These are phyloP conservation scores for Potamilus streckersoni DNA, from an alignment of 1,140 invertebrate genomes.

Conservation along the genomic window DNA sequence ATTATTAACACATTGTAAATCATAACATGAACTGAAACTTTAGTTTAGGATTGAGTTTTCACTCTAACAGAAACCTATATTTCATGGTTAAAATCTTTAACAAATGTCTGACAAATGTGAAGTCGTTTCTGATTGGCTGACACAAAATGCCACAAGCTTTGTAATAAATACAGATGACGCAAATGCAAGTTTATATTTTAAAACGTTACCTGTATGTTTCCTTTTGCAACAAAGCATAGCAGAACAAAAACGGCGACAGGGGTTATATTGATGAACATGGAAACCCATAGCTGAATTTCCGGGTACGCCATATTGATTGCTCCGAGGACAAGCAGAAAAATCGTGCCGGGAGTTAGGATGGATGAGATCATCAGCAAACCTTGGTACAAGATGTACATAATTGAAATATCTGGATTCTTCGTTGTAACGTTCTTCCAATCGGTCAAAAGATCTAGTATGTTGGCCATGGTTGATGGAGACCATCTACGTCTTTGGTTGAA, in stretches of 20 bases:
- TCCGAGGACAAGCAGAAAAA: constrained; percentile 76
- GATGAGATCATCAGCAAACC: constrained; percentile 69
- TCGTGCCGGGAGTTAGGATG: constrained; percentile 75
- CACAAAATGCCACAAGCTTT: too few relatives aligned
- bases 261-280: constrained; percentile 69
- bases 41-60: too few relatives aligned
- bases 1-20: too few relatives aligned
- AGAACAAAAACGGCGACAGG: constrained; percentile 70
- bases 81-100: too few relatives aligned
- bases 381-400: constrained; percentile 58
- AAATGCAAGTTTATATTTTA: too few relatives aligned
- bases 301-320: constrained; percentile 71
- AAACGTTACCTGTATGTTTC: constrained; percentile 66
- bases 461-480: constrained; percentile 78
- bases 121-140: too few relatives aligned
- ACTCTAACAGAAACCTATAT: too few relatives aligned
- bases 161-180: too few relatives aligned
- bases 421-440: constrained; percentile 60
- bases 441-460: constrained; percentile 74
- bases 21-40: too few relatives aligned
- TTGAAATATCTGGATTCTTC: constrained; percentile 48
- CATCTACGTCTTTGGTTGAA: constrained; percentile 76
- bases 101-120: too few relatives aligned
- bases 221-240: constrained; percentile 67
- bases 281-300: constrained; percentile 66